These are phyloP conservation scores for Tetraneura akinire DNA, from an alignment of 1,140 invertebrate species.

Conservation along the genomic window DNA sequence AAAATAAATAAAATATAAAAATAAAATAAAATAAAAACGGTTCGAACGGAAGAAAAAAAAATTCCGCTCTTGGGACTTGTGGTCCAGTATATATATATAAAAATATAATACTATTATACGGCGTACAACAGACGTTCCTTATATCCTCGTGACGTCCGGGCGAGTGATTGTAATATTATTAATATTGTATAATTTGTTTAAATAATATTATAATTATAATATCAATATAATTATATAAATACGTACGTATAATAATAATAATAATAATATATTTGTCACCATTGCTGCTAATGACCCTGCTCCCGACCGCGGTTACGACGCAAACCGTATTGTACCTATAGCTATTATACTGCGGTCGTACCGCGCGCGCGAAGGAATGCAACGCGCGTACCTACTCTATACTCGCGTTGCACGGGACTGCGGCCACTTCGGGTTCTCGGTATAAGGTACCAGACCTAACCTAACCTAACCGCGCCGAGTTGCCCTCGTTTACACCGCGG, in stretches of 20 bases:
- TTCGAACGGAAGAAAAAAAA: constrained; percentile 12
- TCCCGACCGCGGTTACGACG: background rate
- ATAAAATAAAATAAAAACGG: background rate
- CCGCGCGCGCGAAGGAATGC: constrained; percentile 3
- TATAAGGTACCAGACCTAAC: background rate
- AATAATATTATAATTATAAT: too few species aligned
- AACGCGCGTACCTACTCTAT: background rate
- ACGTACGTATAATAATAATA: too few species aligned
- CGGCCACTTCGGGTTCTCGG: background rate
- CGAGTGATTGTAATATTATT: constrained; percentile 44
- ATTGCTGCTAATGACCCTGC: constrained; percentile 38
- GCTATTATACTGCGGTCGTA: too few species aligned
- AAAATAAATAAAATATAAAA: constrained; percentile 11
- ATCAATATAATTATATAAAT: too few species aligned
- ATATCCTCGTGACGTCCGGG: constrained; percentile 43
- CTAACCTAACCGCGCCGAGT: background rate
- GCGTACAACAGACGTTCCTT: background rate
- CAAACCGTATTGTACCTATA: background rate
- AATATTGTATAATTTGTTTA: too few species aligned
- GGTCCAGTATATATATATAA: background rate
- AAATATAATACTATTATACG: background rate
- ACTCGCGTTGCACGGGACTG: background rate
- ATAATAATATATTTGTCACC: constrained; percentile 1
- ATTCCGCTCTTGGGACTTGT: constrained; percentile 34
- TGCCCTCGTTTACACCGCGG: constrained; percentile 26